phyloP scores from a whole-genome alignment of 2,888 invertebrate species.

The Stenichneumon culpator region DNA sequence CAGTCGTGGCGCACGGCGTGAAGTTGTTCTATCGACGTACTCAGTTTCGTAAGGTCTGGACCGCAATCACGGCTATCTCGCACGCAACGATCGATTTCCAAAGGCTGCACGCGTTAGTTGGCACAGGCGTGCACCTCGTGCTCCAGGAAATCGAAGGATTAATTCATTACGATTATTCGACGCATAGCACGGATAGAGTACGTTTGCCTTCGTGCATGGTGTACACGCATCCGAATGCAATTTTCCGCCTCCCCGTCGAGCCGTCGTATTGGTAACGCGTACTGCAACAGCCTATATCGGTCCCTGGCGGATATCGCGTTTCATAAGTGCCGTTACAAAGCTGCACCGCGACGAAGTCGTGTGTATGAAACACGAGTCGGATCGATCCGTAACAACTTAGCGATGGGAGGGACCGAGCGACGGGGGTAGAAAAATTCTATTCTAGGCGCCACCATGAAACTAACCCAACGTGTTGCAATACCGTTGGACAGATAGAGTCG shows the following conservation, averaged over 20 bases:
- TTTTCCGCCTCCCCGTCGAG: conserved; percentile 37
- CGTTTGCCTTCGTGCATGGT: background rate
- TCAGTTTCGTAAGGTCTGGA: conserved; percentile 41
- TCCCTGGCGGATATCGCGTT: conserved; percentile 49
- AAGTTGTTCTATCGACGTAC: conserved; percentile 54
- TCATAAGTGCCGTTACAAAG: conserved; percentile 62
- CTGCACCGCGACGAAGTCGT: conserved; percentile 62
- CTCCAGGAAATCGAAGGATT: conserved; percentile 51
- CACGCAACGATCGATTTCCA: conserved; percentile 45
- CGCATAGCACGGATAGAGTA: background rate
- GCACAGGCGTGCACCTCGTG: conserved; percentile 7
- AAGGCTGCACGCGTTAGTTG: conserved; percentile 42
- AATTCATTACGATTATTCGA: conserved; percentile 58
- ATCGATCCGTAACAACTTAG: conserved; percentile 61
- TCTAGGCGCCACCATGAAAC: conserved; percentile 53
- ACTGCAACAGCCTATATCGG: background rate
- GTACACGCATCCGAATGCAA: conserved; percentile 26
- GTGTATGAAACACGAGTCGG: conserved; percentile 61
- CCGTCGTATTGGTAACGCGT: background rate
- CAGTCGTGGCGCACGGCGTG: conserved; percentile 3
- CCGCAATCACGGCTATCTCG: conserved; percentile 32
- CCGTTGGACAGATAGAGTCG: conserved; percentile 20
- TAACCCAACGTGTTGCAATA: conserved; percentile 16
- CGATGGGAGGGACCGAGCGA: background rate
- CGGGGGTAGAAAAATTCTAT: conserved; percentile 52